Conservation (phyloP, 2,113 vertebrate genomes). For the Crotalus viridis region DNA sequence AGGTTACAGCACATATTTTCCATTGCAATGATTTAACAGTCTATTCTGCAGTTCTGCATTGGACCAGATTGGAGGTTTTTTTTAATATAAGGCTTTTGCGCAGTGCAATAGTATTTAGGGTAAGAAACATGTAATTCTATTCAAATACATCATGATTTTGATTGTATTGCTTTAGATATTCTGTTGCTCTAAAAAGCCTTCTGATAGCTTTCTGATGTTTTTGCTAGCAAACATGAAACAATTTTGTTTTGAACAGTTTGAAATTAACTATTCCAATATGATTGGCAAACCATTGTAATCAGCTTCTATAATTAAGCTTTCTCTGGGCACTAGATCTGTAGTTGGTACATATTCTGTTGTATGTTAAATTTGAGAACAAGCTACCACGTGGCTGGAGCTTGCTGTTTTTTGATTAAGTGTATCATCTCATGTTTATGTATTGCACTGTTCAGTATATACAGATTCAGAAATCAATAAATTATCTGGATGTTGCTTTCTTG, state of each 20-base stretch:
- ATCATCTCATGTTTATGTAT: constrained; percentile 38
- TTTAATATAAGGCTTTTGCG: not conserved
- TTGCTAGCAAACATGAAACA: constrained; percentile 25
- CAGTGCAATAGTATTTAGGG: constrained; percentile 25
- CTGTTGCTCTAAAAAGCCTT: constrained; percentile 22
- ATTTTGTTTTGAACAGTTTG: constrained; percentile 4
- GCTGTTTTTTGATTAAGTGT: constrained; percentile 13
- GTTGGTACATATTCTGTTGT: constrained; percentile 10
- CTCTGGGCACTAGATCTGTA: not conserved
- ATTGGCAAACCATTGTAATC: not conserved
- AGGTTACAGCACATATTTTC: constrained; percentile 18
- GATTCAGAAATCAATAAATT: constrained; percentile 45
- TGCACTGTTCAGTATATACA: constrained; percentile 28
- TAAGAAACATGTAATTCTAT: constrained; percentile 28
- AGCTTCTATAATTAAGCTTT: not conserved
- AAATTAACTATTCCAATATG: not conserved
- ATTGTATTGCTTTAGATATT: constrained; percentile 27
- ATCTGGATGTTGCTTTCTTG: constrained; percentile 43
- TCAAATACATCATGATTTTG: constrained; percentile 2
- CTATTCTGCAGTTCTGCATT: not conserved
- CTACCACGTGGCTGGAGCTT: not conserved
- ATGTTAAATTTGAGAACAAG: constrained; percentile 4
- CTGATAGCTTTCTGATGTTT: constrained; percentile 29
- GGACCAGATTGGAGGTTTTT: constrained; percentile 55
- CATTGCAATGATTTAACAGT: constrained; percentile 12